Evolutionary conservation across 2,888 invertebrate species (phyloP).

Genomic region (Melangyna quadrimaculata): DNA sequence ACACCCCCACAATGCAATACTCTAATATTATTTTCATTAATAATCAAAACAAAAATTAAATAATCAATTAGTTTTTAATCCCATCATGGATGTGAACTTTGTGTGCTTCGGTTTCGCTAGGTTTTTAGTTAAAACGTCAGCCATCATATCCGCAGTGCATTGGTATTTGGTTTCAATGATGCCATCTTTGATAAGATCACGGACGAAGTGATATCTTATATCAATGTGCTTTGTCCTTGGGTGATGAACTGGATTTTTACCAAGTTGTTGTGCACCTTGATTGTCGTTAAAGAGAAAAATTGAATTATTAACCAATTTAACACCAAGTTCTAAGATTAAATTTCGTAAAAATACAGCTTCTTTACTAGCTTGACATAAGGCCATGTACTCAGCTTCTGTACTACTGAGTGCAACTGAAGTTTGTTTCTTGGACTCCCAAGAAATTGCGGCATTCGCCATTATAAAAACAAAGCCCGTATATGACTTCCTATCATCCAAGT

Average conservation of each 20-base stretch:
- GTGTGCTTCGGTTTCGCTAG: neutral
- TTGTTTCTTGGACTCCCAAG: constrained; percentile 56
- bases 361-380: no score
- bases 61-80: neutral
- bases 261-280: constrained; percentile 22
- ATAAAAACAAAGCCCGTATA: constrained; percentile 10
- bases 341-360: constrained; percentile 23
- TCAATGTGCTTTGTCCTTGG: constrained; percentile 10
- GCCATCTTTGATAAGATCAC: neutral
- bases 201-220: neutral
- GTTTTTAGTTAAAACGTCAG: neutral
- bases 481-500: constrained; percentile 25
- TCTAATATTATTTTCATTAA: no score
- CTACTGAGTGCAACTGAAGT: constrained; percentile 48
- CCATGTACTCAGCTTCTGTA: no score
- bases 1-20: no score
- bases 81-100: constrained; percentile 3
- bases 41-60: neutral
- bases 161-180: neutral
- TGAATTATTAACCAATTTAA: neutral
- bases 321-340: constrained; percentile 1
- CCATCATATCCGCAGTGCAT: neutral
- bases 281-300: constrained; percentile 14
- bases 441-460: constrained; percentile 5
- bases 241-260: neutral